Conservation (phyloP, 30 jellyfish, hydroid and myxozoan genomes). For the Hydractinia symbiolongicarpus region DNA sequence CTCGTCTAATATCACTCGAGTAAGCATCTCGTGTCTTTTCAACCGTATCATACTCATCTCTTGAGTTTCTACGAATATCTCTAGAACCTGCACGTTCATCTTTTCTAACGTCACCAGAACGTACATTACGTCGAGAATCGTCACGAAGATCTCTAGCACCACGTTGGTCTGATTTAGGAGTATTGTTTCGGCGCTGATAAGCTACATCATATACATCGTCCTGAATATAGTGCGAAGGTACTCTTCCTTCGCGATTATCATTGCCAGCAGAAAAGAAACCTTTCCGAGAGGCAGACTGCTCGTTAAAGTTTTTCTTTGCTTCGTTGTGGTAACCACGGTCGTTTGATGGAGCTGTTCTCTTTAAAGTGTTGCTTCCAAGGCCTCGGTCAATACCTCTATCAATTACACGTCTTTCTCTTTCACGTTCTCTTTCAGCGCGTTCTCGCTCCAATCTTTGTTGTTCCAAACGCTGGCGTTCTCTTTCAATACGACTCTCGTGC, state of each 20-base stretch:
- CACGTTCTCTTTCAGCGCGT: conserved; percentile 49
- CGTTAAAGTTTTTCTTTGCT: conserved; percentile 32
- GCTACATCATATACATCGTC: conserved; percentile 30
- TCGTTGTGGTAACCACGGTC: conserved; percentile 45
- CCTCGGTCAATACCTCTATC: conserved; percentile 38
- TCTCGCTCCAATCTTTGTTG: conserved; percentile 80
- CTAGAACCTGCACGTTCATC: conserved; percentile 30
- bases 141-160: background rate
- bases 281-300: conserved; percentile 24
- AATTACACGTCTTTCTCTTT: conserved; percentile 27
- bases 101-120: background rate
- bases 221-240: background rate
- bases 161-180: background rate
- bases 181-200: conserved; percentile 25
- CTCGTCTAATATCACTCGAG: conserved; percentile 33
- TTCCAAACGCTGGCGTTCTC: conserved; percentile 83
- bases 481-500: conserved; percentile 67
- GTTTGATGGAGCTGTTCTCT: conserved; percentile 62
- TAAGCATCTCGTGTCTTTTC: background rate
- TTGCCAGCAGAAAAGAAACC: conserved; percentile 16
- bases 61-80: conserved; percentile 7
- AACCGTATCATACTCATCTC: background rate
- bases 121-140: background rate
- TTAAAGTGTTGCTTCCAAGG: conserved; percentile 12
- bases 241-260: background rate